A percentile compares a stretch with the other conserved stretches of the same genome.
Evolutionary conservation across 2,113 vertebrate species (phyloP).

Genomic region (Cololabis saira): DNA sequence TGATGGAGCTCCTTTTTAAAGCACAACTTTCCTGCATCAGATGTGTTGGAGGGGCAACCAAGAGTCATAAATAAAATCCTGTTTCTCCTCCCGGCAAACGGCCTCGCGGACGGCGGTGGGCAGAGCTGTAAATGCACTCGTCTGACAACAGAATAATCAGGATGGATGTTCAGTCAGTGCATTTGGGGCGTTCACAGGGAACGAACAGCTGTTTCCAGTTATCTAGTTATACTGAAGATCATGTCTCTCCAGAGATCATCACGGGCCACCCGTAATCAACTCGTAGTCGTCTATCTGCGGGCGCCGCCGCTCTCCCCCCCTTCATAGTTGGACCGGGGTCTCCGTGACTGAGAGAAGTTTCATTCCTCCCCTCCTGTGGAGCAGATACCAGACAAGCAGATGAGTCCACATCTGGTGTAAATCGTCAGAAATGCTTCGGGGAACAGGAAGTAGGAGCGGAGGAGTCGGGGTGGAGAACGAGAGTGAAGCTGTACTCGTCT

Average conservation of each 20-base stretch:
- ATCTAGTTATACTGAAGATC: neutral
- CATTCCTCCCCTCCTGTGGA: neutral
- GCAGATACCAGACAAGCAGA: neutral
- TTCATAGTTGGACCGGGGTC: neutral
- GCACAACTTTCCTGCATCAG: too few species aligned
- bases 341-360: neutral
- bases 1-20: neutral
- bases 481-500: conserved; percentile 6
- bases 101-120: too few species aligned
- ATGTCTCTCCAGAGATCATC: neutral
- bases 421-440: neutral
- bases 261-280: conserved; percentile 6
- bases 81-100: neutral
- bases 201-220: neutral
- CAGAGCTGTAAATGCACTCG: neutral
- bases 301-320: neutral
- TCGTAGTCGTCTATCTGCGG: neutral
- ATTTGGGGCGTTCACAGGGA: neutral
- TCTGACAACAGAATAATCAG: neutral
- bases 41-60: neutral
- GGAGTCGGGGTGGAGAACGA: conserved; percentile 8
- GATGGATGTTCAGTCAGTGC: neutral
- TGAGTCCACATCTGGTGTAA: conserved; percentile 1
- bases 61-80: neutral
- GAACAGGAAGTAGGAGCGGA: neutral